Evolutionary conservation across 2,113 vertebrate genomes (phyloP), one percentile per base, ranked within the genome.

Genomic region (Crotalus viridis): DNA sequence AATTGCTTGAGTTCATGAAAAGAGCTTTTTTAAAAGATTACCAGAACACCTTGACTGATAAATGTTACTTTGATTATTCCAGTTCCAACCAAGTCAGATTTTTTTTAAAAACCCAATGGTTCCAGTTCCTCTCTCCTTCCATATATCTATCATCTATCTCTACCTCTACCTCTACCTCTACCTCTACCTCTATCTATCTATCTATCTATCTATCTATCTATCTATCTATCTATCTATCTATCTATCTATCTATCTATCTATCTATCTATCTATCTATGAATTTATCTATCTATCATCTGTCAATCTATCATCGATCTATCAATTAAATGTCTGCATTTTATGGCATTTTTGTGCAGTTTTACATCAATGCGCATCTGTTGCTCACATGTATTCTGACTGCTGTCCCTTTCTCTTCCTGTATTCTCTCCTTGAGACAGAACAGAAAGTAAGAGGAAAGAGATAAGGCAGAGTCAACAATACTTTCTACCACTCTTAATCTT

Each of bases 401-500:
- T 93, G 91, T 85, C n/a, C 15, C 39, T 85, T 26, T 92, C 57
- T 93, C 26, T n/a, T 24, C 8, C 59, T 33, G 9, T 0, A 0
- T n/a, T 93, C 48, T 48, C 19, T 90, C 94, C 17, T 93, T 81
- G 86, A 90, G 39, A 93, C 56, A 90, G 85, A 54, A 93, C 56
- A 90, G 85, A 54, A 94, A 21, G 88, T 33, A 22, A 95, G 43
- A 94, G 94, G 91, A 94, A 51, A 94, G 85, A 94, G 95, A 94
- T 97, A 96, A 96, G 90, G 96, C 15, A 96, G 95, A 95, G 94
- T 96, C 95, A 97, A 74, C 87, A 86, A 97, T 94, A 90, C 91
- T 95, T 94, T 95, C 96, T 96, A 96, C 90, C 95, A 39, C 94
- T 95, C 6, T 26, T 90, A 95, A 93, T 94, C 96, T 95, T 96